A percentile compares a stretch with the other conserved stretches of the same genome.
Evolutionary conservation across 1,140 invertebrate species (phyloP).

Genomic region (Caligus rogercresseyi): DNA sequence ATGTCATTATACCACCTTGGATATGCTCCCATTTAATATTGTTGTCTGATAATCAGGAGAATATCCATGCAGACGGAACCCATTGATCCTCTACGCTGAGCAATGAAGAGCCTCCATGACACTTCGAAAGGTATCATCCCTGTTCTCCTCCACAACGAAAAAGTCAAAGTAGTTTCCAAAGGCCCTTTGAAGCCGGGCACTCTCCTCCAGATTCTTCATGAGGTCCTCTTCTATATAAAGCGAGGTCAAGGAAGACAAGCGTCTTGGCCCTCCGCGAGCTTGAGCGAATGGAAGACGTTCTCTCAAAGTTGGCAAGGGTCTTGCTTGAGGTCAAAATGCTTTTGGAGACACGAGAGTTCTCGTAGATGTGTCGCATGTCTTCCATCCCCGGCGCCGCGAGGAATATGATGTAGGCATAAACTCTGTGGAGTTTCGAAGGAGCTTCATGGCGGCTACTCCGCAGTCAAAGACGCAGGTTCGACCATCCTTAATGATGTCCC

Average conservation of each 20-base stretch:
- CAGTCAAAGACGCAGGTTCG: slow-evolving; percentile 97
- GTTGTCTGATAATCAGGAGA: no score
- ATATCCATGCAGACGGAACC: slow-evolving; percentile 97
- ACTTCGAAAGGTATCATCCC: slow-evolving; percentile 75
- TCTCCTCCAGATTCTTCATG: slow-evolving; percentile 75
- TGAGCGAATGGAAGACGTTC: slow-evolving; percentile 78
- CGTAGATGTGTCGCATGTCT: slow-evolving; percentile 57
- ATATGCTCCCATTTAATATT: no score
- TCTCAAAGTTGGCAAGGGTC: slow-evolving; percentile 70
- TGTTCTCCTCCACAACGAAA: slow-evolving; percentile 83
- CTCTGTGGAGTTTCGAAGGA: slow-evolving; percentile 73
- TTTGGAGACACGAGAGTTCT: slow-evolving; percentile 34
- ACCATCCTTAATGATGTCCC: slow-evolving; percentile 58
- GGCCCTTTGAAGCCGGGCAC: slow-evolving; percentile 66
- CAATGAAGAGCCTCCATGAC: slow-evolving; percentile 74
- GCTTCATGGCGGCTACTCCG: slow-evolving; percentile 62
- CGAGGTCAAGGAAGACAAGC: slow-evolving; percentile 76
- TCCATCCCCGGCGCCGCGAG: slow-evolving; percentile 87
- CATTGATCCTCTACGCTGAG: slow-evolving; percentile 87
- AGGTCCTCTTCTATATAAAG: slow-evolving; percentile 89
- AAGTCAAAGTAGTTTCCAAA: slow-evolving; percentile 92
- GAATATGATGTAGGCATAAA: slow-evolving; percentile 97
- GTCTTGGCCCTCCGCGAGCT: slow-evolving; percentile 77
- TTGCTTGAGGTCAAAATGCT: slow-evolving; percentile 40
- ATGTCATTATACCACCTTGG: no score